Percentiles rank a stretch among this genome's conserved stretches.
These are phyloP conservation scores for Haemorhous mexicanus DNA, from an alignment of 2,113 vertebrate genomes.

Conservation along the genomic window DNA sequence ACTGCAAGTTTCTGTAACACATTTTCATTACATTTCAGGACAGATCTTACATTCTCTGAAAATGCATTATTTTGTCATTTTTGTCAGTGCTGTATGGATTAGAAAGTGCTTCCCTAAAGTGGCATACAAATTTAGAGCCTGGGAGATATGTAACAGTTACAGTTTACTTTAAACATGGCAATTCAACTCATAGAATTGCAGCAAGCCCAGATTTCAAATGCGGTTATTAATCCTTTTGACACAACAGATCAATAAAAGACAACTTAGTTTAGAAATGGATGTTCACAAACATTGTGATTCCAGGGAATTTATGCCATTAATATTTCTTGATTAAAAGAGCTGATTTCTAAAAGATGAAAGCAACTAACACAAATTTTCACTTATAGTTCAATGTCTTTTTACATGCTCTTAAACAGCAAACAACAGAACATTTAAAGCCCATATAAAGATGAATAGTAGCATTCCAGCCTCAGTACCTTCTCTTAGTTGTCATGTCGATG, in stretches of 20 bases:
- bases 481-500: background rate
- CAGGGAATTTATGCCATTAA: background rate
- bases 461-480: background rate
- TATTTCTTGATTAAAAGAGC: background rate
- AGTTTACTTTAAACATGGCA: background rate
- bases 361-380: background rate
- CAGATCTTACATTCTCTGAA: slow-evolving; percentile 57
- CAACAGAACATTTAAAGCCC: background rate
- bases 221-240: background rate
- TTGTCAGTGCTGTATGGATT: slow-evolving; percentile 33
- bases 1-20: slow-evolving; percentile 25
- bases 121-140: slow-evolving; percentile 55
- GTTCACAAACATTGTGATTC: background rate
- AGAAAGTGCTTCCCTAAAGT: slow-evolving; percentile 45
- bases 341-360: background rate
- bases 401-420: background rate
- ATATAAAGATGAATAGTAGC: background rate
- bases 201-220: background rate
- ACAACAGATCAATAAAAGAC: background rate
- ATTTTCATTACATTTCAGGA: slow-evolving; percentile 67
- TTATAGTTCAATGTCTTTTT: background rate
- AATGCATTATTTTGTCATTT: slow-evolving; percentile 57
- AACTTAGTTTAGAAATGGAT: background rate
- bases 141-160: background rate
- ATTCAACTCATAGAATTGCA: background rate